Conservation (phyloP, 2,113 vertebrate genomes). For the Archilochus colubris region DNA sequence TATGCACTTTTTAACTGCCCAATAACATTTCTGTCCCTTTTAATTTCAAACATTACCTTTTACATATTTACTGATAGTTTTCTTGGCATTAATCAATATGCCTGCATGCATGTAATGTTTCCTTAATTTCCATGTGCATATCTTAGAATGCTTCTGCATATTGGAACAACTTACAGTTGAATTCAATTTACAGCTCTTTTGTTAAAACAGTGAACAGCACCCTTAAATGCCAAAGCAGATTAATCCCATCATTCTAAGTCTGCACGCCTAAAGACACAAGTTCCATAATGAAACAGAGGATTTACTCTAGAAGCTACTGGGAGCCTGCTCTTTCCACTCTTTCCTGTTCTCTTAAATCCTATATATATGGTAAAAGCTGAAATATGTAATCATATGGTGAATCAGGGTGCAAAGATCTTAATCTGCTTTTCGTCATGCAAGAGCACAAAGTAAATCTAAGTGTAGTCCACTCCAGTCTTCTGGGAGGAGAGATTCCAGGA, state of each 20-base stretch:
- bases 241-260: neutral
- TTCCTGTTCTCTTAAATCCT: neutral
- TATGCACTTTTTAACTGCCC: neutral
- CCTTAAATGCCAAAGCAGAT: neutral
- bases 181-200: neutral
- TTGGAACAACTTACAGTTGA: neutral
- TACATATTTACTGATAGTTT: neutral
- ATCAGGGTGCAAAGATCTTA: neutral
- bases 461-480: neutral
- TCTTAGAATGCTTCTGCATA: neutral
- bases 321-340: neutral
- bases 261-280: neutral
- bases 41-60: neutral
- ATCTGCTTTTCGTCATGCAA: neutral
- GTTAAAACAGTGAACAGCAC: neutral
- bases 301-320: neutral
- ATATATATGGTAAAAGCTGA: neutral
- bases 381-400: neutral
- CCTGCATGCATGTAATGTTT: neutral
- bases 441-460: neutral
- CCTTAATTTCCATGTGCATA: neutral
- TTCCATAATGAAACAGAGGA: neutral
- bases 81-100: neutral
- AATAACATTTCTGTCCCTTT: neutral
- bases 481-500: neutral